These are phyloP conservation scores for Somateria mollissima DNA, from an alignment of 2,797 vertebrate species.

Conservation along the genomic window DNA sequence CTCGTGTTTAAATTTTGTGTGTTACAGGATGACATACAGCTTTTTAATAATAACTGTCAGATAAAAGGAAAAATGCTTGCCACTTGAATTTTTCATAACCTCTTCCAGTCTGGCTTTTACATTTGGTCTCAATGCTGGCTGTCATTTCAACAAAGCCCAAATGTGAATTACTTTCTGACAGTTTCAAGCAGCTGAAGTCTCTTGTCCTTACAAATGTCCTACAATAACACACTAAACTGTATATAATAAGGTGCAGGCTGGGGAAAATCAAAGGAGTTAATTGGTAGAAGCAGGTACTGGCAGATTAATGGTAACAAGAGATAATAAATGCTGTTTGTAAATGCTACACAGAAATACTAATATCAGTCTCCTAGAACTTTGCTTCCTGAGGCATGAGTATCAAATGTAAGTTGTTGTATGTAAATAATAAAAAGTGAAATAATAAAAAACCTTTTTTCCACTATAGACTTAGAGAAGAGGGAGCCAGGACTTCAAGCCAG, in stretches of 20 bases:
- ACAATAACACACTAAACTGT: not conserved
- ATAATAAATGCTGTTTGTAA: constrained; percentile 63
- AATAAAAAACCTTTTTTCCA: not conserved
- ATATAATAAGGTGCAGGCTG: constrained; percentile 65
- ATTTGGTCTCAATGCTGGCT: constrained; percentile 73
- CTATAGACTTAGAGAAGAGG: not conserved
- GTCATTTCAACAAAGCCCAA: constrained; percentile 74
- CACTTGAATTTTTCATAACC: constrained; percentile 73
- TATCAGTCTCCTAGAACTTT: constrained; percentile 46
- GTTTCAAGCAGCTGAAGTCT: constrained; percentile 60
- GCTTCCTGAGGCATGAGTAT: not conserved
- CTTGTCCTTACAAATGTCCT: constrained; percentile 60
- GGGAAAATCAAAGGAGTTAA: constrained; percentile 63
- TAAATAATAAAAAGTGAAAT: not conserved
- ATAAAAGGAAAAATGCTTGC: constrained; percentile 71
- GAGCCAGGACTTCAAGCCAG: not conserved
- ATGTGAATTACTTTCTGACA: constrained; percentile 69
- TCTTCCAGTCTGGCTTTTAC: constrained; percentile 60
- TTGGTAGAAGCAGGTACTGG: constrained; percentile 60
- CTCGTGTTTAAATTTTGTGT: constrained; percentile 45
- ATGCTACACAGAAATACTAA: constrained; percentile 27
- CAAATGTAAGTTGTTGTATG: not conserved
- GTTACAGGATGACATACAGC: constrained; percentile 42
- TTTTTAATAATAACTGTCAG: constrained; percentile 73
- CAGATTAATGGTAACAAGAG: constrained; percentile 60